Conservation (phyloP, 2,113 vertebrate species). For the Toxotes jaculatrix region DNA sequence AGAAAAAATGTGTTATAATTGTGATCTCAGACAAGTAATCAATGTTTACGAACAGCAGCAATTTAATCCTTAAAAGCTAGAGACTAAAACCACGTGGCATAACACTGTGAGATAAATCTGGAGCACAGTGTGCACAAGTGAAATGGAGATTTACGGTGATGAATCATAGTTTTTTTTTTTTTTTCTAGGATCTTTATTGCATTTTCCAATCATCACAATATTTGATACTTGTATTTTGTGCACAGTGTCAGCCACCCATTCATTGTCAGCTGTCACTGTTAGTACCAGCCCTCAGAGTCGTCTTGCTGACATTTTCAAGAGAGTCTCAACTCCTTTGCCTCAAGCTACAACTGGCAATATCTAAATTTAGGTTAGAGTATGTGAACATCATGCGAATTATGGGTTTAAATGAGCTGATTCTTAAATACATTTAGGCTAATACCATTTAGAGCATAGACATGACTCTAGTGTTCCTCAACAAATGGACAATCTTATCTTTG, state of each 20-base stretch:
- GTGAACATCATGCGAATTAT: constrained; percentile 5
- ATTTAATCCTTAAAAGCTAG: constrained; percentile 19
- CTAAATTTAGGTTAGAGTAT: constrained; percentile 40
- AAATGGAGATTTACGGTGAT: constrained; percentile 22
- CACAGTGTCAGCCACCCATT: constrained; percentile 37
- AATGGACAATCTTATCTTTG: constrained; percentile 35
- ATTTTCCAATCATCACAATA: constrained; percentile 36
- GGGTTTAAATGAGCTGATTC: constrained; percentile 15
- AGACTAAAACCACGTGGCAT: constrained; percentile 15
- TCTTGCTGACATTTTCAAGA: constrained; percentile 41
- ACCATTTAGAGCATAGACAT: constrained; percentile 11
- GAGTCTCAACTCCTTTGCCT: constrained; percentile 27
- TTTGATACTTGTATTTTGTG: constrained; percentile 42
- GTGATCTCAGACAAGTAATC: constrained; percentile 42
- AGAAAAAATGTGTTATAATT: constrained; percentile 9
- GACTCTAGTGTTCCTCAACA: not conserved
- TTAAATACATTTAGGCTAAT: constrained; percentile 1
- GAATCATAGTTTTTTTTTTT: constrained; percentile 33
- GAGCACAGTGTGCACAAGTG: not conserved
- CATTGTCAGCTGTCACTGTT: constrained; percentile 36
- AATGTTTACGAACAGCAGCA: constrained; percentile 41
- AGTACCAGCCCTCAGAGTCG: constrained; percentile 24
- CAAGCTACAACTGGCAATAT: constrained; percentile 17
- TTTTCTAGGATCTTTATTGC: constrained; percentile 24
- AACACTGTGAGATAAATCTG: constrained; percentile 16